Evolutionary conservation across 1,140 invertebrate genomes (phyloP).

Genomic region (Pseudomyrmex flavicornis): DNA sequence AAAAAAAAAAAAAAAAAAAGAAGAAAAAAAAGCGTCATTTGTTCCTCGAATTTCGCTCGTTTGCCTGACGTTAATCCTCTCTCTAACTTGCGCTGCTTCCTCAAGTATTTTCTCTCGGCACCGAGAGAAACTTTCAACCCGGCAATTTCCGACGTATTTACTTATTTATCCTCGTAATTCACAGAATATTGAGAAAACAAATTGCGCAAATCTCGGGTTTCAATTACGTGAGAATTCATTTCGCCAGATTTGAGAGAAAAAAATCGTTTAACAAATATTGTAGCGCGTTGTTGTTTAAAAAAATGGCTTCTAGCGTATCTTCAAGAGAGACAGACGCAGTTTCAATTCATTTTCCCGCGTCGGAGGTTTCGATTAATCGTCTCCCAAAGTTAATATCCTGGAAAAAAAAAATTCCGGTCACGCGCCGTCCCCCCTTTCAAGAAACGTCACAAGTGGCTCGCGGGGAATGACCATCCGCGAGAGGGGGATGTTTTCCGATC

Average conservation of each 20-base stretch:
- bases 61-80: neutral
- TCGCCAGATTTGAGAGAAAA: too few relatives aligned
- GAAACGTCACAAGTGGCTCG: conserved; percentile 13
- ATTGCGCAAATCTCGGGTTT: neutral
- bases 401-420: conserved; percentile 8
- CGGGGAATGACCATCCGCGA: conserved; percentile 26
- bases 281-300: too few relatives aligned
- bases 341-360: neutral
- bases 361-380: neutral
- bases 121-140: neutral
- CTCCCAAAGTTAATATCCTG: neutral
- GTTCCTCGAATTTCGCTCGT: neutral
- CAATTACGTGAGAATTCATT: too few relatives aligned
- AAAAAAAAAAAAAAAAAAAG: too few relatives aligned
- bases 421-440: neutral
- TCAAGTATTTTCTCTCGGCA: neutral
- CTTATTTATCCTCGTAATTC: neutral
- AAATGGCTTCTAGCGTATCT: too few relatives aligned
- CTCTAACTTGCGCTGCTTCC: neutral
- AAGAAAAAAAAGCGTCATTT: neutral
- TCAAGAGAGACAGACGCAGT: too few relatives aligned
- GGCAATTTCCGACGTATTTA: neutral
- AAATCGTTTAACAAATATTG: too few relatives aligned
- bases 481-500: conserved; percentile 75
- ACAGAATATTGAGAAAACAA: neutral